These are phyloP conservation scores for Cheilosia variabilis DNA, from an alignment of 2,888 invertebrate genomes.

Conservation along the genomic window DNA sequence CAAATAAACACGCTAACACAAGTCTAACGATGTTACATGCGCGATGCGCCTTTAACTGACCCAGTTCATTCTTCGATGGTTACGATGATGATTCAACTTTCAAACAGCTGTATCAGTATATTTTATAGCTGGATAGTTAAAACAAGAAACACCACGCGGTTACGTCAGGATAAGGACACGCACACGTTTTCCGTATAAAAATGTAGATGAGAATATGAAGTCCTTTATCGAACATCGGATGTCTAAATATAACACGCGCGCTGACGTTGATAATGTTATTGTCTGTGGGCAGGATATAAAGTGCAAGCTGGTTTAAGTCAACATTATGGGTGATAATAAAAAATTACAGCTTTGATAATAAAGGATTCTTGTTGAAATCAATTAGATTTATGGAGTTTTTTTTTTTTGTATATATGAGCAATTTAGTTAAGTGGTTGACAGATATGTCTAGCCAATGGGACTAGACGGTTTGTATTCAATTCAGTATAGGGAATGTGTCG, in stretches of 20 bases:
- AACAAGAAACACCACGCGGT: not conserved
- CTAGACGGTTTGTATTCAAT: no score
- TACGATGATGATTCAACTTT: conserved; percentile 5
- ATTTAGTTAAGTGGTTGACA: no score
- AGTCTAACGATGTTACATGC: not conserved
- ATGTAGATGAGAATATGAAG: not conserved
- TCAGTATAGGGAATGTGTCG: no score
- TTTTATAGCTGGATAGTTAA: not conserved
- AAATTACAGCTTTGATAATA: not conserved
- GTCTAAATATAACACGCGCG: conserved; percentile 11
- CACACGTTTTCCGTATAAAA: conserved; percentile 21
- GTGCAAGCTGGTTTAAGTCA: conserved; percentile 4
- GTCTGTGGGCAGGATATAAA: conserved; percentile 9
- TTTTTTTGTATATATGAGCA: not conserved
- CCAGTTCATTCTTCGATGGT: not conserved
- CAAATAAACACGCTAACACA: conserved; percentile 12
- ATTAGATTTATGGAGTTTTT: not conserved
- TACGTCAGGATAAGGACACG: conserved; percentile 19
- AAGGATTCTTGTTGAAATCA: not conserved
- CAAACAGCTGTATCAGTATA: not conserved
- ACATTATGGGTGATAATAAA: not conserved
- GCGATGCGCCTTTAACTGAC: not conserved
- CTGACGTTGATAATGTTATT: not conserved
- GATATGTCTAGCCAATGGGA: no score
- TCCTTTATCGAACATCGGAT: not conserved